These are phyloP conservation scores for Sarcoramphus papa DNA, from an alignment of 2,797 vertebrate genomes.

Conservation along the genomic window DNA sequence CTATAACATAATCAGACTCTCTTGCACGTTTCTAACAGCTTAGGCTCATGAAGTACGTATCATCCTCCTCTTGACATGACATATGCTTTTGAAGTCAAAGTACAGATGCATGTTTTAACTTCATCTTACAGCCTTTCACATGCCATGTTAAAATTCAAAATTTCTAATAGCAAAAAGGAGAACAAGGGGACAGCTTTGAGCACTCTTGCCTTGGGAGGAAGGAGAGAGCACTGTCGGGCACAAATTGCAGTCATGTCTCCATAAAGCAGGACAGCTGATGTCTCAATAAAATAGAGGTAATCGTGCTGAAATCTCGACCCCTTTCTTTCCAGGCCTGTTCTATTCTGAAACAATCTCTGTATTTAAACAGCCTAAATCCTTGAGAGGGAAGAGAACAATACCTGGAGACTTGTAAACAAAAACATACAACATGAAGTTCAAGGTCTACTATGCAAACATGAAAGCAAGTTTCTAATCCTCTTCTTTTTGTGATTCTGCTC, in stretches of 20 bases:
- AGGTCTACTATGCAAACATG: background rate
- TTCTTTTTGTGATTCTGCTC: background rate
- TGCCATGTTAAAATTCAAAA: background rate
- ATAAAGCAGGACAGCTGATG: background rate
- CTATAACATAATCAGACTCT: background rate
- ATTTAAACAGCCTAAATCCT: background rate
- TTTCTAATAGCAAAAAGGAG: background rate
- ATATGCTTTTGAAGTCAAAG: background rate
- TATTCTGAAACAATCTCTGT: background rate
- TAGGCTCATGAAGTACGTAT: background rate
- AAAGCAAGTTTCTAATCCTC: background rate
- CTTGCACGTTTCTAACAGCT: background rate
- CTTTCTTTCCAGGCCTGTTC: background rate
- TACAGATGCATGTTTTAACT: background rate
- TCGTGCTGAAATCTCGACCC: background rate
- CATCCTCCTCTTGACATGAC: background rate
- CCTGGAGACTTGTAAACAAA: background rate
- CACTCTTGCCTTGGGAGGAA: background rate
- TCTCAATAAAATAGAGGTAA: background rate
- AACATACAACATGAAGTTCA: background rate
- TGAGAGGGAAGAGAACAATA: background rate
- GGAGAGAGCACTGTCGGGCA: background rate
- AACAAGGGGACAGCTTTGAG: background rate
- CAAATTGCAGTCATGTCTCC: rapidly evolving
- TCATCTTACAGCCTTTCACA: background rate